A percentile compares a stretch with the other conserved stretches of the same genome.
Evolutionary conservation across 2,797 vertebrate species (phyloP).

Genomic region (Geotria australis): DNA sequence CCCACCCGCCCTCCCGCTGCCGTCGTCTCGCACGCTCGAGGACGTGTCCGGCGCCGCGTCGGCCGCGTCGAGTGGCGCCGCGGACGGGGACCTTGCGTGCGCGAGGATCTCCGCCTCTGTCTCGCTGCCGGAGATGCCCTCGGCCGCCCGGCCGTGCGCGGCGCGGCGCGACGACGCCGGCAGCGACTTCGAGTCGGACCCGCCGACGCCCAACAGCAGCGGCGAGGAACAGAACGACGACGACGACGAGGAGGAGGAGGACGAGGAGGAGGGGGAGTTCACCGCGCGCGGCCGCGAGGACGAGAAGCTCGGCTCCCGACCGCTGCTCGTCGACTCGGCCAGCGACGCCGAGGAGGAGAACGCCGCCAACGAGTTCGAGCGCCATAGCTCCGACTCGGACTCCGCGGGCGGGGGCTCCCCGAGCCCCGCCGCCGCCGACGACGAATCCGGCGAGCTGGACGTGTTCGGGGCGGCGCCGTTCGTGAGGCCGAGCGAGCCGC

Average conservation of each 20-base stretch:
- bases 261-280: slow-evolving; percentile 15
- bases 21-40: no score
- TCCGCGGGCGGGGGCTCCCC: slow-evolving; percentile 9
- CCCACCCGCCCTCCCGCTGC: no score
- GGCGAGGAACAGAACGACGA: slow-evolving; percentile 54
- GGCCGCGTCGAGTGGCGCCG: no score
- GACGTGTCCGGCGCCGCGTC: no score
- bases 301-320: slow-evolving; percentile 47
- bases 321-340: slow-evolving; percentile 57
- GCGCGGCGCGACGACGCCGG: slow-evolving; percentile 37
- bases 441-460: slow-evolving; percentile 18
- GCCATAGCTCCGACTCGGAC: slow-evolving; percentile 48
- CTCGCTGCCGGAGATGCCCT: slow-evolving; percentile 3
- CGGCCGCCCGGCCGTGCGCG: slow-evolving; percentile 3
- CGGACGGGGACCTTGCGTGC: no score
- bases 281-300: no score
- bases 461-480: slow-evolving; percentile 64
- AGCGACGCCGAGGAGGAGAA: no score
- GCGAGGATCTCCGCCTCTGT: no score
- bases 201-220: slow-evolving; percentile 74
- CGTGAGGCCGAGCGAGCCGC: slow-evolving; percentile 9
- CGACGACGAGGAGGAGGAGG: slow-evolving; percentile 48
- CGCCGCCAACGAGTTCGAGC: slow-evolving; percentile 7
- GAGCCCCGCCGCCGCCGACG: not conserved
- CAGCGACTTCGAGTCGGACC: slow-evolving; percentile 88